These are phyloP conservation scores for Eretmocerus hayati DNA, from an alignment of 2,888 invertebrate genomes.

Conservation along the genomic window DNA sequence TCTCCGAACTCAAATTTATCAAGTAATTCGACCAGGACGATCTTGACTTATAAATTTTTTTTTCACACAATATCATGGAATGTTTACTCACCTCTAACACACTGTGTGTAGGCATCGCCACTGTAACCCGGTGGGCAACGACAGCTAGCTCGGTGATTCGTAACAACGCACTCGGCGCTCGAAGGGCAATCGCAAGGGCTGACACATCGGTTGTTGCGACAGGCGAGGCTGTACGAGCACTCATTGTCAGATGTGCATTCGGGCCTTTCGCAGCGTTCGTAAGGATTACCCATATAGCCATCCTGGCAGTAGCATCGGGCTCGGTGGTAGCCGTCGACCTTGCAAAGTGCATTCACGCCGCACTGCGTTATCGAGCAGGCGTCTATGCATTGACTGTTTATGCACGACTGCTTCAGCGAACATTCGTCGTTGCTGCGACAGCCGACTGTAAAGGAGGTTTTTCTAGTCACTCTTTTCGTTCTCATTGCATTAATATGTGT, in stretches of 20 bases:
- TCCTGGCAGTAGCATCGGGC: slow-evolving; percentile 72
- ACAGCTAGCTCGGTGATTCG: slow-evolving; percentile 70
- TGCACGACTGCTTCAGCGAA: slow-evolving; percentile 71
- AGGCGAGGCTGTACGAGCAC: slow-evolving; percentile 73
- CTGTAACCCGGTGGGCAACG: slow-evolving; percentile 75
- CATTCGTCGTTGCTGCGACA: slow-evolving; percentile 82
- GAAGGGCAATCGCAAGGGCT: slow-evolving; percentile 81
- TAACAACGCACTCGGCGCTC: slow-evolving; percentile 68
- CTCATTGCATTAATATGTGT: too few relatives aligned
- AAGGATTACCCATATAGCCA: slow-evolving; percentile 72
- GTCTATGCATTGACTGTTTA: slow-evolving; percentile 73
- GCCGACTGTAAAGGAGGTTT: slow-evolving; percentile 55
- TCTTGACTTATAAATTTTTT: too few relatives aligned
- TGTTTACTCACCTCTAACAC: slow-evolving; percentile 56
- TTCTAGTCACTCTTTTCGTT: too few relatives aligned
- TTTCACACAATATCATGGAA: too few relatives aligned
- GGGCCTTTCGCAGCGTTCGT: slow-evolving; percentile 66
- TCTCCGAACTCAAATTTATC: too few relatives aligned
- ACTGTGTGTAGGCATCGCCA: slow-evolving; percentile 68
- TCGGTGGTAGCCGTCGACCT: slow-evolving; percentile 67
- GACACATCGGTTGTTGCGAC: slow-evolving; percentile 69
- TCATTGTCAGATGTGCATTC: slow-evolving; percentile 72
- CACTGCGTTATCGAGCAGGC: slow-evolving; percentile 75
- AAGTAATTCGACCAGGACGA: too few relatives aligned
- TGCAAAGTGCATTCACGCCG: slow-evolving; percentile 71